A percentile compares a stretch with the other conserved stretches of the same genome.
Conservation (phyloP, 2,113 vertebrate genomes). For the Patagioenas fasciata region DNA sequence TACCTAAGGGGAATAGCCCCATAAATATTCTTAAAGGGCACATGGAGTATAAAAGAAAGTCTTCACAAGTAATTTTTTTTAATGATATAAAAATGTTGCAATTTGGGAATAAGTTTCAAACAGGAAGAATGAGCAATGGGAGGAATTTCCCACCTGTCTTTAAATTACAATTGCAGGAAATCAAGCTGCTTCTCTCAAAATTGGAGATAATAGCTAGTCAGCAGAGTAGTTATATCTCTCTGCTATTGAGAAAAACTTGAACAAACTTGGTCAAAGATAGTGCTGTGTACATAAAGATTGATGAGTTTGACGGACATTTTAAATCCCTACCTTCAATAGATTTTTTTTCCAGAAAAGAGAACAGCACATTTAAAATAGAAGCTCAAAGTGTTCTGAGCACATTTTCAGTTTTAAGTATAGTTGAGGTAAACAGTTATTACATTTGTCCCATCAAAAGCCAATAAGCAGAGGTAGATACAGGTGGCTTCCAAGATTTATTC, state of each 20-base stretch:
- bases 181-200: constrained; percentile 8
- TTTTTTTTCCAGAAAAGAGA: background rate
- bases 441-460: background rate
- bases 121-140: background rate
- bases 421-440: background rate
- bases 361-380: background rate
- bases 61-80: background rate
- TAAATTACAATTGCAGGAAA: constrained; percentile 19
- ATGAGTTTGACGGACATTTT: background rate
- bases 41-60: background rate
- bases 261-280: background rate
- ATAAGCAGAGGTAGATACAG: background rate
- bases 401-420: background rate
- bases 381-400: background rate
- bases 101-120: constrained; percentile 13
- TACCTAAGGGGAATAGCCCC: background rate
- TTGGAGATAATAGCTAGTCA: background rate
- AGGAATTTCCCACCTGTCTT: background rate
- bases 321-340: background rate
- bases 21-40: constrained; percentile 33
- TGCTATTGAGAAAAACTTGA: background rate
- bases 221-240: background rate
- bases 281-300: background rate
- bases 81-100: constrained; percentile 1
- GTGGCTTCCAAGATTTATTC: background rate